phyloP scores from a whole-genome alignment of 2,113 vertebrate species.

The Lichenostomus cassidix region DNA sequence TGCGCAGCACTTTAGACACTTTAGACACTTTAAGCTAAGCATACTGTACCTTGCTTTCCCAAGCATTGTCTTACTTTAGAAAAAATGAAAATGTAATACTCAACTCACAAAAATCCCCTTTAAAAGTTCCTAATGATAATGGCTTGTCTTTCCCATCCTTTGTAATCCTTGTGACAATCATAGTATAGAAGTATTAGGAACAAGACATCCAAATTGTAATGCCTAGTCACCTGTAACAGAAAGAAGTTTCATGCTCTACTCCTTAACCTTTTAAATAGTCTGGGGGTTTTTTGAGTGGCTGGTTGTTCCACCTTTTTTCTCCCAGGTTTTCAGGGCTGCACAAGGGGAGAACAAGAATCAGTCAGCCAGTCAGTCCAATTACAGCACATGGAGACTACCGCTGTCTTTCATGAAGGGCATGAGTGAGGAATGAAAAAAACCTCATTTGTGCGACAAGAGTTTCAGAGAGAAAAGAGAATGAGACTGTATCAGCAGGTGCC shows the following conservation, averaged over 20 bases:
- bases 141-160: neutral
- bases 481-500: neutral
- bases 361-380: conserved; percentile 68
- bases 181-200: conserved; percentile 22
- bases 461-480: conserved; percentile 10
- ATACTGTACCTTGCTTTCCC: neutral
- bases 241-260: conserved; percentile 51
- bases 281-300: conserved; percentile 48
- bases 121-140: conserved; percentile 4
- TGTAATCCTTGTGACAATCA: conserved; percentile 42
- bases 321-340: conserved; percentile 46
- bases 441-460: conserved; percentile 54
- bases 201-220: conserved; percentile 57
- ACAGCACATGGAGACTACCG: conserved; percentile 14
- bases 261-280: conserved; percentile 67
- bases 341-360: conserved; percentile 43
- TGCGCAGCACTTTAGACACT: neutral
- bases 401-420: conserved; percentile 47
- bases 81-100: neutral
- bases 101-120: neutral
- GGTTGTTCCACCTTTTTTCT: conserved; percentile 60
- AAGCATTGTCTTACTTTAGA: neutral
- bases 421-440: conserved; percentile 6
- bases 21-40: neutral
- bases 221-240: conserved; percentile 49